Percentiles rank a stretch among this genome's conserved stretches.
Conservation (phyloP, 2,888 invertebrate genomes). For the Drosophila limbata region DNA sequence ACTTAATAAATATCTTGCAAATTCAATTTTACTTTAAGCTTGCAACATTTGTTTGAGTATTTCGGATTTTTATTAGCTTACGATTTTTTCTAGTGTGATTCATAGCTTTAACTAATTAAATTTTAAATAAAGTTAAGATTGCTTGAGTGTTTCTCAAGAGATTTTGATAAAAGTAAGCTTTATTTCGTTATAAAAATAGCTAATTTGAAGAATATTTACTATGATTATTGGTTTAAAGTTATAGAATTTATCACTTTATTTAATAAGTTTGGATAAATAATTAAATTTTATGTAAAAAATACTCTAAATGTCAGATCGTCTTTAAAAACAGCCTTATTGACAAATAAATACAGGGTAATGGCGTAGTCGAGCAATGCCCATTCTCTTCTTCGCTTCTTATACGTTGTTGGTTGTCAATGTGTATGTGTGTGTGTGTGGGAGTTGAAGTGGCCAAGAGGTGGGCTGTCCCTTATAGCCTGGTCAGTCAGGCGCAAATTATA, state of each 20-base stretch:
- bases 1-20: neutral
- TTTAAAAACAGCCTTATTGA: no score
- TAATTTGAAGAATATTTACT: no score
- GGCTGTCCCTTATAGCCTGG: constrained; percentile 59
- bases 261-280: no score
- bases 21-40: neutral
- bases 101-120: neutral
- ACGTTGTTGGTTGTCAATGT: constrained; percentile 14
- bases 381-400: neutral
- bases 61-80: neutral
- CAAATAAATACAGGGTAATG: constrained; percentile 17
- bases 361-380: neutral
- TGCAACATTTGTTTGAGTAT: neutral
- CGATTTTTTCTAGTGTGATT: no score
- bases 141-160: no score
- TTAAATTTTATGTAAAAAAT: no score
- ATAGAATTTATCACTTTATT: no score
- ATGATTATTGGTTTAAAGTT: no score
- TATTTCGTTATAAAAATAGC: no score
- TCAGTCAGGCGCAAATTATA: constrained; percentile 83
- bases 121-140: no score
- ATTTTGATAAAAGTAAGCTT: no score
- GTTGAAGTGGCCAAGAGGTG: constrained; percentile 48
- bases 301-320: no score
- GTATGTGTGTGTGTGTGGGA: constrained; percentile 33